Base-by-base conservation (phyloP, 2,113 vertebrate species). In the Gracilinanus agilis region DNA sequence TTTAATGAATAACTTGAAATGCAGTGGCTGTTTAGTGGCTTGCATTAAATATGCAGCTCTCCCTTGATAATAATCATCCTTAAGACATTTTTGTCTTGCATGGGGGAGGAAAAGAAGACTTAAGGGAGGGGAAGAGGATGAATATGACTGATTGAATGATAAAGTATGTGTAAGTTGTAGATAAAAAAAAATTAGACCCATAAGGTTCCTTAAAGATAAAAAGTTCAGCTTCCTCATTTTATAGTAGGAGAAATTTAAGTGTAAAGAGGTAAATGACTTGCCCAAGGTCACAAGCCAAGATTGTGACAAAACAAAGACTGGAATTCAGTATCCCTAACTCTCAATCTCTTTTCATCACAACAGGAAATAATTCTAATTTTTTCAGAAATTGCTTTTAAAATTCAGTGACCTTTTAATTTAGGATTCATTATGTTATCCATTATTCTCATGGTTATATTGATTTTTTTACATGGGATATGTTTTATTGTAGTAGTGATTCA, bases 151-250 rank as follows among this genome's bases (percentile, higher is more conserved):
- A 83, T 83, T 83, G 16, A 83, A 83, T 67, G 61, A n/a, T 75
- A 75, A 5, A 75, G 61, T 75, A 19, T 83, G 34, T 83, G 19
- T 83, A 19, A 83, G 67, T 83, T 83, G 40, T 83, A 83, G n/a
- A 40, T 83, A 25, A 93, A 54, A 91, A 25, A 25, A 54, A 44
- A 5, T 91, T 89, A 53, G 29, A 90, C 55, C 49, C 94, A 75
- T 95, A 95, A 95, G 92, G 88, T 90, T 96, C 83, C 90, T 96
- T 92, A 95, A 93, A 95, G 91, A 93, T 88, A 92, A 91, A 58
- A 49, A 67, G 92, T 96, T 92, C 24, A 83, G 4, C 49, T 53
- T 92, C 55, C 93, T 96, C 94, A 91, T 97, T 96, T 97, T 94
- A 29, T 27, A 92, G 24, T 24, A 12, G 34, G 91, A 89, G 83